phyloP scores from a whole-genome alignment of 2,113 vertebrate species.

The Saguinus imperator region DNA sequence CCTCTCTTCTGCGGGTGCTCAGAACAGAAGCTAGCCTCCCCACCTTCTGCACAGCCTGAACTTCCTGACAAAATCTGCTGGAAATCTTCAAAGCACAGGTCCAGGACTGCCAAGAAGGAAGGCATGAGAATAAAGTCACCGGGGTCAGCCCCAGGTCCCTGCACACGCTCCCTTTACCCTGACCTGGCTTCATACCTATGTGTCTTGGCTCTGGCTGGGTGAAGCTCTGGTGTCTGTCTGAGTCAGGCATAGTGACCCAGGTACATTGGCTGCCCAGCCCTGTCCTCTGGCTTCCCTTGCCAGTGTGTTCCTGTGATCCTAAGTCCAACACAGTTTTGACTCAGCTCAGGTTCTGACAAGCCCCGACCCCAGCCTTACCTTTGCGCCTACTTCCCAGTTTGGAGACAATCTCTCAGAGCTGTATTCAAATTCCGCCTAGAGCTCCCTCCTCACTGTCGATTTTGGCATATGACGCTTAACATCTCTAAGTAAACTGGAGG shows the following conservation, averaged over 20 bases:
- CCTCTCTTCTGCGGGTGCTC: neutral
- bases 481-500: neutral
- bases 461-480: neutral
- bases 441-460: neutral
- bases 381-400: neutral
- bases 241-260: neutral
- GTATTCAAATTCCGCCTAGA: neutral
- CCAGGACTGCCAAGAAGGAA: neutral
- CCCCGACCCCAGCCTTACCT: neutral
- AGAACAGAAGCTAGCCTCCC: neutral
- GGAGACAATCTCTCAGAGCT: neutral
- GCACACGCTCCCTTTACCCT: neutral
- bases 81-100: neutral
- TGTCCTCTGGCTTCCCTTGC: neutral
- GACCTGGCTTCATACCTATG: neutral
- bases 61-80: neutral
- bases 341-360: neutral
- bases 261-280: neutral
- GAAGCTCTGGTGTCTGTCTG: neutral
- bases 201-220: neutral
- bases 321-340: neutral
- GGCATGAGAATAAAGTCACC: fast-evolving
- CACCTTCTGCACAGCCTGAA: neutral
- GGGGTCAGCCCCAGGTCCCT: neutral
- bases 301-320: neutral